phyloP scores from a whole-genome alignment of 1,140 invertebrate species.

The Orius laevigatus region DNA sequence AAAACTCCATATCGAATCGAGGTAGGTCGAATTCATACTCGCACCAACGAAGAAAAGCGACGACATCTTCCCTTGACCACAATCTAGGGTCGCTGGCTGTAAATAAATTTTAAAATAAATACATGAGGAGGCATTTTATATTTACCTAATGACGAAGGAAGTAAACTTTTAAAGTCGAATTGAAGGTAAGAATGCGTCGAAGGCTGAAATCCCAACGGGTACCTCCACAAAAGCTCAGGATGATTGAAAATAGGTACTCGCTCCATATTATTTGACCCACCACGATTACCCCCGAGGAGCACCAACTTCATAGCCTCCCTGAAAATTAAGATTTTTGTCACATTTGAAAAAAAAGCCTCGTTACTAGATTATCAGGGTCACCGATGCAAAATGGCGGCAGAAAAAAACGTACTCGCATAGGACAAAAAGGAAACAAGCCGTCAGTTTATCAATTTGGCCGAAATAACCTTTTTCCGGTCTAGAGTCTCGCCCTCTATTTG shows the following conservation, averaged over 20 bases:
- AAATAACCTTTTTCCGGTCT: no score
- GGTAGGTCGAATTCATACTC: slow-evolving; percentile 85
- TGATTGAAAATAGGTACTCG: slow-evolving; percentile 51
- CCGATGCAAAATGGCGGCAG: no score
- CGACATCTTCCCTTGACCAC: slow-evolving; percentile 82
- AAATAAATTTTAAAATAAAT: slow-evolving; percentile 17
- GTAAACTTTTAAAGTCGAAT: slow-evolving; percentile 70
- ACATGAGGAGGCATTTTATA: slow-evolving; percentile 2
- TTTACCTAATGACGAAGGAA: slow-evolving; percentile 53
- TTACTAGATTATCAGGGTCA: no score
- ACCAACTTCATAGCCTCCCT: slow-evolving; percentile 19
- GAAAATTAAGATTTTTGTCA: slow-evolving; percentile 1
- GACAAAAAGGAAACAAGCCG: no score
- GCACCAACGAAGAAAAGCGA: slow-evolving; percentile 76
- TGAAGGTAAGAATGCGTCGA: slow-evolving; percentile 39
- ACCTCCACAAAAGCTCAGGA: slow-evolving; percentile 64
- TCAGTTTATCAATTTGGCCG: no score
- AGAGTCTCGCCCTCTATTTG: no score
- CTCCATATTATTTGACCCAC: slow-evolving; percentile 34
- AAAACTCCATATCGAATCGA: slow-evolving; percentile 79
- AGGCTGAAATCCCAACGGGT: slow-evolving; percentile 45
- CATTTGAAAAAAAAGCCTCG: no score
- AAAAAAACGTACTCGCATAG: no score
- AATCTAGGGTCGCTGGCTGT: slow-evolving; percentile 69
- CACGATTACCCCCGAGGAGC: slow-evolving; percentile 12